Conservation (phyloP, 1,140 invertebrate genomes). For the Zaprionus lachaisei region DNA sequence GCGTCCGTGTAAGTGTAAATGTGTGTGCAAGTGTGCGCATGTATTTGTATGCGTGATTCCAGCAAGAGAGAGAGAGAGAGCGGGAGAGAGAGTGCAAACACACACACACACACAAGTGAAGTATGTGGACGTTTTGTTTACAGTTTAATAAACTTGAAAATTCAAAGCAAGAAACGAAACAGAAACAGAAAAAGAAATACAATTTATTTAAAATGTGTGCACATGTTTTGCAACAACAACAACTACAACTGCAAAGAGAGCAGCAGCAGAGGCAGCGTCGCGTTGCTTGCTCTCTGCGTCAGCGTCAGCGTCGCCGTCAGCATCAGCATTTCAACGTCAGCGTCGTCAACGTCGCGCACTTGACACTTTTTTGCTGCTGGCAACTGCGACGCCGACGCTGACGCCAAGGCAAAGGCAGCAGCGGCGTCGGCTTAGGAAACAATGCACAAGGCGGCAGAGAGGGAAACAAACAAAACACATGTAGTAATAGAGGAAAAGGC, state of each 20-base stretch:
- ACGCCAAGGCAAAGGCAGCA: constrained; percentile 21
- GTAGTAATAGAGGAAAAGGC: constrained; percentile 32
- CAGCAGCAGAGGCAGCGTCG: neutral
- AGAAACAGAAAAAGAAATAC: constrained; percentile 10
- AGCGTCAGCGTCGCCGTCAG: constrained; percentile 7
- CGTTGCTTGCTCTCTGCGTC: constrained; percentile 10
- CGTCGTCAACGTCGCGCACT: constrained; percentile 38
- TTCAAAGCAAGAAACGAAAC: constrained; percentile 11
- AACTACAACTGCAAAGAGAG: constrained; percentile 1
- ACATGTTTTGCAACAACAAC: constrained; percentile 36
- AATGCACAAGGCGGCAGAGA: constrained; percentile 40
- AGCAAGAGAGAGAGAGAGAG: constrained; percentile 8
- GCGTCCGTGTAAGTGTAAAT: constrained; percentile 34
- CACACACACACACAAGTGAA: constrained; percentile 21
- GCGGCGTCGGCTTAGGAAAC: constrained; percentile 34
- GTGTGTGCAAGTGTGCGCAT: constrained; percentile 42
- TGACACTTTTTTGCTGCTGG: constrained; percentile 50
- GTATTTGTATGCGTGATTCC: constrained; percentile 41
- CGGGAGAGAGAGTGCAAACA: constrained; percentile 6
- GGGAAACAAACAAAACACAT: constrained; percentile 11
- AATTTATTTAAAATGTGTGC: constrained; percentile 43
- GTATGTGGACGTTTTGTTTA: constrained; percentile 33
- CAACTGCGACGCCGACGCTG: neutral
- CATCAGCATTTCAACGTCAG: neutral
- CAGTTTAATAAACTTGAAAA: constrained; percentile 47